Evolutionary conservation across 1,140 invertebrate species (phyloP), one percentile per base, ranked within the genome.

Genomic region (Aphis craccivora): DNA sequence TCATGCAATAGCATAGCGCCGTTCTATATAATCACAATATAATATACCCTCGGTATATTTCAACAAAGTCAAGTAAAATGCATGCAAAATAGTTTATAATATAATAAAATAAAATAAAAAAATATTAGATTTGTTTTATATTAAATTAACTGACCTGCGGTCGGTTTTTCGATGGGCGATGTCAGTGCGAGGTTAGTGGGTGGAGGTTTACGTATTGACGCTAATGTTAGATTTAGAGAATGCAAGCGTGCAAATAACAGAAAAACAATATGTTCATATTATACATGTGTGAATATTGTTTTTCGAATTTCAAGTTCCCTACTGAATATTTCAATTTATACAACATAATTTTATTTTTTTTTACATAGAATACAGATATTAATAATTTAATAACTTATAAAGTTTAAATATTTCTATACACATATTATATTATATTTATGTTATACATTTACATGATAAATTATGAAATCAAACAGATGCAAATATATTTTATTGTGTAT

Each of bases 201-300:
- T 93, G 91, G 91, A 94, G 95, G 94, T 94, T 95, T 95, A 93
- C 95, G 95, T 90, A 94, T 94, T 93, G 94, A 95, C 93, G 94
- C 95, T 95, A 94, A 93, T 91, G 81, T 93, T 93, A 93, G 91
- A 53, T 93, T 86, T 84, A 93, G 76, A 93, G 45, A 93, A 93
- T 30, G 91, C 45, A 93, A 93, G 91, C 91, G 91, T 93, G 91
- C 91, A 93, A 93, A 93, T 93, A 93, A 84, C 88, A 89, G 60
- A 93, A 93, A 90, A 90, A 90, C 89, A 90, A 90, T 90, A 90
- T 90, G 89, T 67, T 90, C 53, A 90, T 90, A 90, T 90, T 90
- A 90, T 90, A 90, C 89, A 90, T 67, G 53, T 43, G 37, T 89
- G 22, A 89, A 89, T 90, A 90, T 67, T 90, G 53, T 90, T 90